Evolutionary conservation across 1,140 invertebrate genomes (phyloP).

Genomic region (Hylyphantes graminicola): DNA sequence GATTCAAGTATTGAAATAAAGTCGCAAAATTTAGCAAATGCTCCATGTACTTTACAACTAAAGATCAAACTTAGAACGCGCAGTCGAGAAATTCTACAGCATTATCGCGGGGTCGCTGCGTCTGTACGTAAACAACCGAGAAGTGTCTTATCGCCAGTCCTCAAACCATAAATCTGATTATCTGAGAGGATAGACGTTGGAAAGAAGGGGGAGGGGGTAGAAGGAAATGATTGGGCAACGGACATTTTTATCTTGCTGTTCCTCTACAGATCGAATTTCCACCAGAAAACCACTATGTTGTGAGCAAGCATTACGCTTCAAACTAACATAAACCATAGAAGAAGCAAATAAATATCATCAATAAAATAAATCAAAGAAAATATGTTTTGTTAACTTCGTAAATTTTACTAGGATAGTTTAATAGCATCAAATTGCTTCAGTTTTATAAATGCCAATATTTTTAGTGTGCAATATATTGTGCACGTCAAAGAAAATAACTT

Average conservation of each 20-base stretch:
- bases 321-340: no score
- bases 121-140: constrained; percentile 37
- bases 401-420: background rate
- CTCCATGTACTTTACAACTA: background rate
- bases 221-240: constrained; percentile 17
- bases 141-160: constrained; percentile 28
- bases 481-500: no score
- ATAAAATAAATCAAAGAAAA: no score
- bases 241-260: background rate
- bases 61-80: background rate
- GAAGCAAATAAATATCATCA: no score
- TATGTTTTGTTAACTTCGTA: background rate
- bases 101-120: constrained; percentile 32
- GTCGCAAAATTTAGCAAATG: background rate
- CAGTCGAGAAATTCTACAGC: constrained; percentile 26
- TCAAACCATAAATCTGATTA: constrained; percentile 52
- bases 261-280: background rate
- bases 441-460: no score
- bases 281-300: no score
- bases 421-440: no score
- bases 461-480: no score
- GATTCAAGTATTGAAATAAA: background rate
- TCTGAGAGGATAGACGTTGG: constrained; percentile 14
- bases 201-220: background rate
- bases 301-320: no score